Conservation (phyloP, 2,797 vertebrate species). For the Ciconia nigra region DNA sequence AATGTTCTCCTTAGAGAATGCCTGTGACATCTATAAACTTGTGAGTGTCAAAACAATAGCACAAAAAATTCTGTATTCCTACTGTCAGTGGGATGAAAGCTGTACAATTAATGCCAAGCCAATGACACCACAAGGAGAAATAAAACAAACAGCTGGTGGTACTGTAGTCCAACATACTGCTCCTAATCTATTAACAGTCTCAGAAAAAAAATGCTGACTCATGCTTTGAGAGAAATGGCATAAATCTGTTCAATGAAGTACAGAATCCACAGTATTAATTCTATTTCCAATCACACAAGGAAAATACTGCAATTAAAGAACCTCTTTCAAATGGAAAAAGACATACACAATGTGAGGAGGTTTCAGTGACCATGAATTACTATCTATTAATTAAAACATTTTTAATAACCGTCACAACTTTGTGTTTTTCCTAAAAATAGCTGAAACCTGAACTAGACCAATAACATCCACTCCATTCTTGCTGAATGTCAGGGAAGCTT, state of each 20-base stretch:
- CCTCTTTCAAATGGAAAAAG: background rate
- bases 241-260: constrained; percentile 5
- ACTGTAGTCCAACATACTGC: background rate
- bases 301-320: background rate
- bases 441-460: background rate
- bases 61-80: constrained; percentile 10
- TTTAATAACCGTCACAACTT: background rate
- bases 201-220: constrained; percentile 20
- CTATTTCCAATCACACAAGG: background rate
- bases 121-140: constrained; percentile 66
- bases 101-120: constrained; percentile 59
- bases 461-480: background rate
- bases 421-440: background rate
- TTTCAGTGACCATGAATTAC: background rate
- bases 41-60: constrained; percentile 54
- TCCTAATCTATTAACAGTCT: background rate
- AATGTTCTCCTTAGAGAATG: constrained; percentile 45
- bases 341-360: background rate
- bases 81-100: constrained; percentile 51
- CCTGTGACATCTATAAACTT: constrained; percentile 69
- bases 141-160: constrained; percentile 62
- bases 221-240: background rate
- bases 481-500: background rate
- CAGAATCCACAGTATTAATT: background rate
- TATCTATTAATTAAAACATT: background rate